Percentiles rank a stretch among this genome's conserved stretches.
Evolutionary conservation across 2,888 invertebrate species (phyloP).

Genomic region (Perdita meconis): DNA sequence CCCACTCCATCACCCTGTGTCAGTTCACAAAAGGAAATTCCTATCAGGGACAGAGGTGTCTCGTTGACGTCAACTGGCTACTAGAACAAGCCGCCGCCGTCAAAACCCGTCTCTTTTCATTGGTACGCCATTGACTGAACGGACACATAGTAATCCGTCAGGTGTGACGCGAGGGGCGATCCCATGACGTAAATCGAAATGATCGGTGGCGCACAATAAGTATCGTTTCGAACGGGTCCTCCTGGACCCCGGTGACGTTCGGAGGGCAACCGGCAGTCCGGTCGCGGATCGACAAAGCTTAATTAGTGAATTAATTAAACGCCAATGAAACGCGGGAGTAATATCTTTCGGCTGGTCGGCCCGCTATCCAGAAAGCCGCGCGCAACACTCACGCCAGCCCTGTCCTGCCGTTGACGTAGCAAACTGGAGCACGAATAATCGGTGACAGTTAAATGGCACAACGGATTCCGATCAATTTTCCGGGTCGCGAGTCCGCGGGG

Average conservation of each 20-base stretch:
- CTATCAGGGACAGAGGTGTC: neutral
- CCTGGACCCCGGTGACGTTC: neutral
- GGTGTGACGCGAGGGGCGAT: neutral
- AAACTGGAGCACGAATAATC: slow-evolving; percentile 64
- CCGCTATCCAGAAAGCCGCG: slow-evolving; percentile 43
- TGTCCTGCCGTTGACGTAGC: slow-evolving; percentile 55
- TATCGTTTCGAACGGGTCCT: slow-evolving; percentile 34
- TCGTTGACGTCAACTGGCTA: too few relatives aligned
- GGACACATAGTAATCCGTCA: neutral
- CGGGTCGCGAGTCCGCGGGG: neutral
- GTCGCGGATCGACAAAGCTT: slow-evolving; percentile 49
- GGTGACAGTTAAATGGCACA: slow-evolving; percentile 59
- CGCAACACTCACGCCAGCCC: slow-evolving; percentile 28
- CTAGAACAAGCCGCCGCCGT: neutral
- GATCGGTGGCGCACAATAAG: slow-evolving; percentile 29
- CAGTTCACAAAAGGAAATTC: neutral
- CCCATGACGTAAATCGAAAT: slow-evolving; percentile 18
- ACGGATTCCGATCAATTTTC: slow-evolving; percentile 36
- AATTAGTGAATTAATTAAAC: slow-evolving; percentile 61
- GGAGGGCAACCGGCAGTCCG: slow-evolving; percentile 24
- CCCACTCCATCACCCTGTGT: neutral
- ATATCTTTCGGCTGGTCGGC: slow-evolving; percentile 51
- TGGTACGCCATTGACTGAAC: neutral
- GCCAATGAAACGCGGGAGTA: slow-evolving; percentile 53
- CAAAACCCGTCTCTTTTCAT: neutral